Conservation (phyloP, 2,888 invertebrate genomes). For the Heteromurus nitidus region DNA sequence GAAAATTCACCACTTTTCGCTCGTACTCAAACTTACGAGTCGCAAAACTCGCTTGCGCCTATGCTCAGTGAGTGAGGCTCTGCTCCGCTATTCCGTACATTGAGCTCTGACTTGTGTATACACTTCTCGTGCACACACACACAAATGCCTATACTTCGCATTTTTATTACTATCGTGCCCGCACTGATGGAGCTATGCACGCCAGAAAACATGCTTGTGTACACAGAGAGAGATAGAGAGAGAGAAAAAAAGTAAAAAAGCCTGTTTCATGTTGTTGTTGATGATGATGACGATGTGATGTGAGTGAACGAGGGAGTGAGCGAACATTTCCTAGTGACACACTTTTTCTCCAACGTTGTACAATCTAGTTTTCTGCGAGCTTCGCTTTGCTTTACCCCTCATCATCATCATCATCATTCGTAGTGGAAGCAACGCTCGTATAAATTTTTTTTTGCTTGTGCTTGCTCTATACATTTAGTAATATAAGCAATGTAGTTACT, state of each 20-base stretch:
- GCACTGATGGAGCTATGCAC: too few species aligned
- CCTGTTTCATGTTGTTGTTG: conserved; percentile 58
- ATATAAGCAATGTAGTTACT: too few species aligned
- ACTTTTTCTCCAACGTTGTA: conserved; percentile 69
- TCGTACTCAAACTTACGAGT: background rate
- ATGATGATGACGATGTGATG: conserved; percentile 37
- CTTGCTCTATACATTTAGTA: too few species aligned
- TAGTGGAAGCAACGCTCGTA: background rate
- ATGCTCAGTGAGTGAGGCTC: conserved; percentile 4
- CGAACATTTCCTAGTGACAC: conserved; percentile 74
- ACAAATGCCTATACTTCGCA: background rate
- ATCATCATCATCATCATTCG: conserved; percentile 14
- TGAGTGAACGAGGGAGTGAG: conserved; percentile 66
- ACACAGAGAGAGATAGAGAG: conserved; percentile 1
- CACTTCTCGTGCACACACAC: conserved; percentile 17
- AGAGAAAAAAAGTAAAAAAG: conserved; percentile 30
- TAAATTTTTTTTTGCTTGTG: background rate
- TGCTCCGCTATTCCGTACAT: background rate
- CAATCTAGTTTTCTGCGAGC: conserved; percentile 46
- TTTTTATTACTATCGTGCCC: background rate
- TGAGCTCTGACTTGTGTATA: too few species aligned
- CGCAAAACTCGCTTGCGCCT: background rate
- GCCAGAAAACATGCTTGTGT: too few species aligned
- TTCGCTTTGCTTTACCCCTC: conserved; percentile 7
- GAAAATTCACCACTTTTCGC: background rate